Base-by-base conservation (phyloP, 92 coral and sea anemone species). In the Zoanthus sociatus region DNA sequence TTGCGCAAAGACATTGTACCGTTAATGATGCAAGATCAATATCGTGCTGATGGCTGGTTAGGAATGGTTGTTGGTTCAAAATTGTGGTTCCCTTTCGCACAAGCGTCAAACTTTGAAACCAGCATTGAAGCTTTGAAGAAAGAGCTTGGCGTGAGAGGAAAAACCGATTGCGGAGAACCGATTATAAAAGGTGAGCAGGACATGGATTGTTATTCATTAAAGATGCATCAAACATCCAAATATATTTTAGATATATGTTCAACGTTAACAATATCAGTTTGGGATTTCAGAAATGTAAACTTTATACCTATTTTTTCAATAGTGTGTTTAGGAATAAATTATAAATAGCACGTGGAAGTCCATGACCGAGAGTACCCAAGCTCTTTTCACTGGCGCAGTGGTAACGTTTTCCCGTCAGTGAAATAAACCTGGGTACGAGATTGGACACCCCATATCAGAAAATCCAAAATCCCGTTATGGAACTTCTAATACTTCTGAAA, bases 1-100 rank as follows among this genome's bases (percentile, higher is more conserved):
- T 90, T 94, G 8, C 94, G 81, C 32, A 94, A 89, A 86, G 95
- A 91, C 89, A 84, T 92, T 53, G 84, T 94, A 33, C 98, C 98
- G 3, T 79, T 94, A 42, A 94, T 94, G 98, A 63, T 94, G 92
- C 95, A 94, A 51, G 78, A n/a, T 9, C 83, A 84, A 73, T 94
- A 94, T 86, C 87, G 88, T 55, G 94, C 98, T 14, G 94, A 90
- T 50, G 98, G 98, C 60, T 94, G 98, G 98, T 90, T 94, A 12
- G 98, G 98, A 47, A 88, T 94, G 84, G 88, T 94, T n/a, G 82
- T 94, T 89, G 98, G 98, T 63, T 74, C 98, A 9, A 94, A 94
- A 69, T 79, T 94, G 48, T 94, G 98, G 98, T 92, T 94, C 76
- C 87, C 93, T 81, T 90, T 94, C 91, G 69, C 89, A 5, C 92